Evolutionary conservation across 2,113 vertebrate genomes (phyloP), one percentile per base, ranked within the genome.

Genomic region (Physeter macrocephalus): DNA sequence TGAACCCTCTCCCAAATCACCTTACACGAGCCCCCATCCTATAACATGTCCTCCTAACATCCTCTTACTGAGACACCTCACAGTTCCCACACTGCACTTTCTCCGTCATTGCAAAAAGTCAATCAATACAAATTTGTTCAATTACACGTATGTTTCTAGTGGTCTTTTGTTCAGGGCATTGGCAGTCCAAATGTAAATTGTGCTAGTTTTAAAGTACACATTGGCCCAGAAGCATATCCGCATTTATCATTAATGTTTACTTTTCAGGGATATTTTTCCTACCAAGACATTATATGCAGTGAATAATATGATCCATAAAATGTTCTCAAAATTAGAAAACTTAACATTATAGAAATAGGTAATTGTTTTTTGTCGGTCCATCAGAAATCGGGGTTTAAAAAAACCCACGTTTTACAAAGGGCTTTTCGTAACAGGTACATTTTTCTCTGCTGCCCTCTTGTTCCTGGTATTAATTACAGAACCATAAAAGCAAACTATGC

Each of bases 401-500:
- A 67, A 80, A 14, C 17, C n/a, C 27, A 75, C 1, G 34, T 87
- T 94, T 95, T 88, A 1, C 25, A 52, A 85, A 64, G 17, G 4
- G 14, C 0, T 96, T 94, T 85, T 69, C 82, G 29, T 82, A 89
- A 74, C 6, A 66, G 25, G 59, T 20, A 39, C 3, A 67, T 80
- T 80, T 89, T 88, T 21, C 2, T 23, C 43, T 71, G 4, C 4
- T 95, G 34, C 15, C 10, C 5, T 80, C 34, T 49, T 88, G 9
- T 46, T 91, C 7, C 36, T 41, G 12, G 15, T 93, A 78, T 96
- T 92, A 93, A 97, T 92, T 95, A 66, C 27, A 85, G 69, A 95
- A 72, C 14, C n/a, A 81, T 46, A 94, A 80, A 88, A 93, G 17
- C 46, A 85, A 93, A 97, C 96, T 89, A 78, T 75, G 11, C 66